Conservation (phyloP, 1,140 invertebrate genomes). For the Drosophila virilis region DNA sequence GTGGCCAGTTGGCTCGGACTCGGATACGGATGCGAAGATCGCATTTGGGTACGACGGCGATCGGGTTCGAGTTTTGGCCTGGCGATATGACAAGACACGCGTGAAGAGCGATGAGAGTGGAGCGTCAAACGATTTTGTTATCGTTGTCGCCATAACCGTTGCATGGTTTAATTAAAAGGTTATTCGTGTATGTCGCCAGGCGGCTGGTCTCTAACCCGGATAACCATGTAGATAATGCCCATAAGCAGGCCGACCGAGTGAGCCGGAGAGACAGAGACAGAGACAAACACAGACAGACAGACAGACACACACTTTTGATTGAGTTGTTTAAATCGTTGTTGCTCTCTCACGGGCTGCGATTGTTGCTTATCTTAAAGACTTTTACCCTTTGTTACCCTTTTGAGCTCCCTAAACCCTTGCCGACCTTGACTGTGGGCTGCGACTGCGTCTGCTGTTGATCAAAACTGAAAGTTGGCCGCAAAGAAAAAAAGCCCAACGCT, state of each 20-base stretch:
- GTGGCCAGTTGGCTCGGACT: slow-evolving; percentile 20
- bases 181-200: slow-evolving; percentile 74
- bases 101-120: slow-evolving; percentile 51
- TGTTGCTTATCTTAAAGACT: slow-evolving; percentile 71
- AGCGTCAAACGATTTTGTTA: slow-evolving; percentile 68
- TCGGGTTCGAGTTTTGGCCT: slow-evolving; percentile 5
- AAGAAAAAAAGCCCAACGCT: slow-evolving; percentile 29
- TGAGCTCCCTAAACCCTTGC: neutral
- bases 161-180: slow-evolving; percentile 83
- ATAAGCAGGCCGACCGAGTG: neutral
- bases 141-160: slow-evolving; percentile 46
- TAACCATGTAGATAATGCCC: slow-evolving; percentile 23
- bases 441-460: slow-evolving; percentile 11
- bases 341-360: slow-evolving; percentile 15
- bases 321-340: slow-evolving; percentile 46
- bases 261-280: neutral
- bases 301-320: slow-evolving; percentile 53
- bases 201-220: slow-evolving; percentile 27
- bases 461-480: slow-evolving; percentile 74
- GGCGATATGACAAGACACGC: slow-evolving; percentile 70
- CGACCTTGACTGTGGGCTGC: slow-evolving; percentile 34
- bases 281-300: neutral
- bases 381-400: slow-evolving; percentile 17
- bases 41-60: neutral
- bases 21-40: slow-evolving; percentile 39